Evolutionary conservation across 2,888 invertebrate species (phyloP).

Genomic region (Antheraea assamensis): DNA sequence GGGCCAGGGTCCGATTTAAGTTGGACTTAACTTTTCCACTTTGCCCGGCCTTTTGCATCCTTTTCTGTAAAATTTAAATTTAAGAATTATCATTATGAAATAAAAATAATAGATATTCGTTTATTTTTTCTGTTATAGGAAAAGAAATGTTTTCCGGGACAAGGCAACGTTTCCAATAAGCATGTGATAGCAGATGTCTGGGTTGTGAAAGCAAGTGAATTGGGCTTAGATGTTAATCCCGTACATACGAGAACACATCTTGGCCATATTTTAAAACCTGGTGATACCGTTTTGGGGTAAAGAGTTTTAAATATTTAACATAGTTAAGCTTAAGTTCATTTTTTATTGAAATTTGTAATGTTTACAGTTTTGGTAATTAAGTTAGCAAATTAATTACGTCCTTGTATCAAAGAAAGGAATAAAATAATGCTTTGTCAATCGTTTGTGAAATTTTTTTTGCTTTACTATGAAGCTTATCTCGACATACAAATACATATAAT

Average conservation of each 20-base stretch:
- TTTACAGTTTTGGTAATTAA: not conserved
- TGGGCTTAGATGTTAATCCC: slow-evolving; percentile 91
- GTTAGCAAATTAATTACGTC: not conserved
- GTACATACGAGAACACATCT: slow-evolving; percentile 96
- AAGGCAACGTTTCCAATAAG: slow-evolving; percentile 92
- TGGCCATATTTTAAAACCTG: slow-evolving; percentile 95
- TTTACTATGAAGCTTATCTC: not conserved
- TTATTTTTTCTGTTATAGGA: slow-evolving; percentile 81
- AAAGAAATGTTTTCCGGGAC: slow-evolving; percentile 91
- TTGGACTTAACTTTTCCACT: too few relatives aligned
- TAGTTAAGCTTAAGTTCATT: not conserved
- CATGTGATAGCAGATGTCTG: slow-evolving; percentile 96
- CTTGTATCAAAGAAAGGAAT: not conserved
- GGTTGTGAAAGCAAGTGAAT: slow-evolving; percentile 93
- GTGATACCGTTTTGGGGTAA: slow-evolving; percentile 96
- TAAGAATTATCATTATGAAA: too few relatives aligned
- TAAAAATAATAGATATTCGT: too few relatives aligned
- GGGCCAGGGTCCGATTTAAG: too few relatives aligned
- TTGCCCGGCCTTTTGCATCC: too few relatives aligned
- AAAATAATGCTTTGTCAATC: not conserved
- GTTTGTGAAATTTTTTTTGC: not conserved
- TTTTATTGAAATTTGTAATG: not conserved
- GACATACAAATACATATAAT: not conserved
- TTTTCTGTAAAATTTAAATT: too few relatives aligned
- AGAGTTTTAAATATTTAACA: slow-evolving; percentile 26